Evolutionary conservation across 2,797 vertebrate species (phyloP), one percentile per base, ranked within the genome.

Genomic region (Capromys pilorides): DNA sequence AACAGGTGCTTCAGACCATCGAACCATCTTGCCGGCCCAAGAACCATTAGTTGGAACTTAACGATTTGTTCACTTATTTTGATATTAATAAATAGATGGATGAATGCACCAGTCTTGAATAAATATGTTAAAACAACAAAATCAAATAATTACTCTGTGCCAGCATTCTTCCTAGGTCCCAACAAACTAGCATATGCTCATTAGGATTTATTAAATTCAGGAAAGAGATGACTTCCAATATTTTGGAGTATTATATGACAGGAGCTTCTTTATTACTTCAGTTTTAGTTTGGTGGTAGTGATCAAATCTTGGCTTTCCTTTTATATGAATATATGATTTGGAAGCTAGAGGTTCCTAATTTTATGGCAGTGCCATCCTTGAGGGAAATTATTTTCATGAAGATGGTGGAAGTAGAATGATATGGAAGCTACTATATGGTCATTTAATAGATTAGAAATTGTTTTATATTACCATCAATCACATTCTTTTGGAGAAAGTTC

Each of bases 371-470:
- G 14, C 45, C 18, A 51, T 64, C 2, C 51, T 12, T 28, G 57
- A 36, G 13, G 26, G 94, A 86, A 79, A 81, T 81, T 54, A 69
- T 85, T 93, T 88, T 28, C 33, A 71, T 64, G 31, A 83, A 85
- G 33, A 21, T 86, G 36, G 7, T 28, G 14, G 66, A 66, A 31
- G 33, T 26, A 0, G 0, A 78, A 96, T 33, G 4, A 39, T 33
- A 81, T 26, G 6, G 12, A 67, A 33, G 11, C n/a, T 54, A 82
- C 1, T 3, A 86, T 39, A 5, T 39, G 19, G 45, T 78, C 57
- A 14, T 88, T 83, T 77, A 93, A 39, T 86, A 24, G 33, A 6
- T 9, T 62, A 31, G 26, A 94, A 86, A 45, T 64, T 90, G 7
- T 12, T 51, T 84, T 66, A 54, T 4, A 39, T 91, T 9, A 85